Evolutionary conservation across 2,888 invertebrate genomes (phyloP), one percentile per base, ranked within the genome.

Genomic region (Drosophila peninsularis): DNA sequence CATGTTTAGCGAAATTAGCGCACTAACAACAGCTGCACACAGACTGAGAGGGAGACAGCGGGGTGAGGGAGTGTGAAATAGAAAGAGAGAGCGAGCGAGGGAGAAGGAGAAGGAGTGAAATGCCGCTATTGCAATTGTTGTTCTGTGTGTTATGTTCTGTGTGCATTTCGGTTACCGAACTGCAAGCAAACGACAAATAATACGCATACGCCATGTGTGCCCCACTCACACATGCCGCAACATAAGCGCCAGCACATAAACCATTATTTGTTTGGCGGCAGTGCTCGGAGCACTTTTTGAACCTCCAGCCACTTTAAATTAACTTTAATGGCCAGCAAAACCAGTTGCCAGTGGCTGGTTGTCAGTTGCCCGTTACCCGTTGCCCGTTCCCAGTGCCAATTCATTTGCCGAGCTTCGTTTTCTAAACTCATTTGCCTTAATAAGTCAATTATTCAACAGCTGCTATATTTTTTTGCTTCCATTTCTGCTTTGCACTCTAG

Each of bases 1-100:
- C 85, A 86, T 86, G 85, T 86, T 86, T 86, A 88, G 84, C 75
- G 60, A 88, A 86, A 86, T 86, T 86, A 86, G 85, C 88, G 87
- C 83, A 88, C 86, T 86, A 86, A 81, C 83, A 84, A 81, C 83
- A 87, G 83, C 85, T 80, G 84, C 82, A 78, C 68, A 71, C 63
- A 68, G 10, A 44, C 3, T 7, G 27, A 62, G 19, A 47, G 32
- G n/a, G 24, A 32, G 53, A 30, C 3, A n/a, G n/a, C n/a, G 0
- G 30, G 30, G 30, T 1, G 24, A 34, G 41, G 27, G 39, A 47
- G 49, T 14, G 30, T 5, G 61, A 5, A 42, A 44, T 5, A 27
- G 27, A n/a, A 1, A 4, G 19, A 17, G 37, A n/a, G 49, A 30
- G 36, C 14, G 47, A 39, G 24, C 2, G 24, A 17, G 37, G 14